Conservation (phyloP, 2,113 vertebrate genomes). For the Dermatemys mawii region DNA sequence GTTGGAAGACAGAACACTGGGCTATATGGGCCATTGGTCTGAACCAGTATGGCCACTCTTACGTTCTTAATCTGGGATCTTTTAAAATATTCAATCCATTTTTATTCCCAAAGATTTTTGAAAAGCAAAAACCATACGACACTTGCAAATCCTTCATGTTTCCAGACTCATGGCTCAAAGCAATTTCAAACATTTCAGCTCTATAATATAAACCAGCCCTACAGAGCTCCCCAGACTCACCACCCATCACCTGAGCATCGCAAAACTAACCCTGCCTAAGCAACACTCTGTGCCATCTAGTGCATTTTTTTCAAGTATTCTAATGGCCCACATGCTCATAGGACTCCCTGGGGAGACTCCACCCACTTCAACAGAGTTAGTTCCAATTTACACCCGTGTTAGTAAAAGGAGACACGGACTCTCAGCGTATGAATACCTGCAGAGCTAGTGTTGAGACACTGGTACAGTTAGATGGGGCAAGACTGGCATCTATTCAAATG, state of each 20-base stretch:
- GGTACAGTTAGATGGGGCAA: neutral
- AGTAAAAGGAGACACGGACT: neutral
- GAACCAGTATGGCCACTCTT: neutral
- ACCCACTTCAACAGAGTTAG: neutral
- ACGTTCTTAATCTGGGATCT: neutral
- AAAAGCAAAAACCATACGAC: neutral
- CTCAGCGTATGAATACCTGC: neutral
- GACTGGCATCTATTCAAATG: neutral
- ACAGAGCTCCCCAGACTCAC: neutral
- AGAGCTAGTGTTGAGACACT: fast-evolving
- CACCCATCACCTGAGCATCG: fast-evolving
- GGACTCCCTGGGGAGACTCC: neutral
- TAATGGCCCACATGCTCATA: neutral
- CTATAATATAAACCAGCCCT: neutral
- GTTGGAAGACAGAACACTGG: neutral
- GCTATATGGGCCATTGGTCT: neutral
- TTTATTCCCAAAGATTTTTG: neutral
- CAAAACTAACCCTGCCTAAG: fast-evolving
- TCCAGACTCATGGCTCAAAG: neutral
- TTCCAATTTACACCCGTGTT: neutral
- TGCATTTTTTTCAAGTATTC: neutral
- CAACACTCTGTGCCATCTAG: neutral
- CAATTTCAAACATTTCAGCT: neutral
- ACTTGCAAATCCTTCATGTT: neutral
- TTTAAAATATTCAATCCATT: neutral